Base-by-base conservation (phyloP, 1,140 invertebrate species). In the Nasonia longicornis region DNA sequence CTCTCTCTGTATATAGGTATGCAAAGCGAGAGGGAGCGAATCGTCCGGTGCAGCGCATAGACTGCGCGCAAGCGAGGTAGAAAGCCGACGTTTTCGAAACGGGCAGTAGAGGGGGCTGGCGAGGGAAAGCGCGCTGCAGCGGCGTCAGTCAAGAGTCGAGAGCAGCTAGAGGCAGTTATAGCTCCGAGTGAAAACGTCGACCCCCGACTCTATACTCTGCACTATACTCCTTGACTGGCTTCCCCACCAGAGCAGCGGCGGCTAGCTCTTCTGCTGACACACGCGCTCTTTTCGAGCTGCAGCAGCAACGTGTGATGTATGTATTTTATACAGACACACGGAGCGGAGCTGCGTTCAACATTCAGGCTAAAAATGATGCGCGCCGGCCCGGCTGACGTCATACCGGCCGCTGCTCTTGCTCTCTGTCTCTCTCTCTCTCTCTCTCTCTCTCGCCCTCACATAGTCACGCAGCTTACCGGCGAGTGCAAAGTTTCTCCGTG, bases 281-380 rank as follows among this genome's bases (percentile, higher is more conserved):
- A 67, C 22, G 26, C 64, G 64, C 26, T 67, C 64, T 31, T 58
- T 58, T 20, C 69, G 16, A 71, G 69, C 69, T 71, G 69, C 38
- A 29, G 31, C 31, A 52, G 42, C 69, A 14, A 20, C 69, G 48
- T 20, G 52, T 3, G 69, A 2, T 31, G 69, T 29, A 10, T 26
- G 26, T 11, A 67, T n/a, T 10, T 2, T 64, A 22, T 4, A 22
- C 6, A 64, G 0, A 26, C 38, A 64, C 7, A 4, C 63, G 26
- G 63, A 14, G 22, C 29, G 16, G 31, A 35, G 20, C 16, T 2
- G 8, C 22, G 10, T 31, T 67, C 12, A 67, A 67, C 64, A 67
- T 67, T 67, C 64, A 67, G 83, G 85, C 86, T 87, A 88, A 88
- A 88, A 88, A 88, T 86, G 87, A 88, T 87, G 86, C 84, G 84